These are phyloP conservation scores for Poecilia picta DNA, from an alignment of 2,797 vertebrate genomes.

Conservation along the genomic window DNA sequence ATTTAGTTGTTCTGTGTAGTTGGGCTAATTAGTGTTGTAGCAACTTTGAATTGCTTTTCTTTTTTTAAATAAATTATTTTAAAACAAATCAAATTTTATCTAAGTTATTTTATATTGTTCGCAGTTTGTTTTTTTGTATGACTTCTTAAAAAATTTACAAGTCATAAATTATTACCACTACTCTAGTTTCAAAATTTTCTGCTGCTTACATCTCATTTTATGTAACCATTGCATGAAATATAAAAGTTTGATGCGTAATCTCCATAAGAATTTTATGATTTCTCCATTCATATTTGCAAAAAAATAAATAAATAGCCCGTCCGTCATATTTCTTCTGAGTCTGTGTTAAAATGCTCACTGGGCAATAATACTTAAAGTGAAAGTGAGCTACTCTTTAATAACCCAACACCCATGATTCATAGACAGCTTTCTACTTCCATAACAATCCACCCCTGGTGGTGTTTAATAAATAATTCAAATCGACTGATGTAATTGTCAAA, in stretches of 20 bases:
- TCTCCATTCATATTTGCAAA: not conserved
- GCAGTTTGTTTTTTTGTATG: not conserved
- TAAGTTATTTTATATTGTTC: not conserved
- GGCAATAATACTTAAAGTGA: not conserved
- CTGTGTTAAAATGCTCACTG: not conserved
- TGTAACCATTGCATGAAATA: not conserved
- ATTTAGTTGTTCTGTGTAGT: not conserved
- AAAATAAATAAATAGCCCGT: not conserved
- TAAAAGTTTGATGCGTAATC: not conserved
- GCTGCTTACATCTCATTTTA: not conserved
- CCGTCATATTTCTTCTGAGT: not conserved
- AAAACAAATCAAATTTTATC: not conserved
- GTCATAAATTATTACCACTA: not conserved
- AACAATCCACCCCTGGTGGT: not conserved
- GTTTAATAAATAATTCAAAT: constrained; percentile 1
- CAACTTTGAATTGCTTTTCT: not conserved
- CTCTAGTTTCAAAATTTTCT: not conserved
- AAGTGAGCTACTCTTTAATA: not conserved
- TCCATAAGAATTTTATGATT: not conserved
- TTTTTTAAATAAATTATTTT: not conserved
- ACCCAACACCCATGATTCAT: not conserved
- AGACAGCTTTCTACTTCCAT: not conserved
- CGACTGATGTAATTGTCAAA: not conserved
- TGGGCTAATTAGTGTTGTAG: not conserved
- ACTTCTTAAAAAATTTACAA: not conserved